These are phyloP conservation scores for Coregonus suidteri DNA, from an alignment of 2,797 vertebrate genomes.

Conservation along the genomic window DNA sequence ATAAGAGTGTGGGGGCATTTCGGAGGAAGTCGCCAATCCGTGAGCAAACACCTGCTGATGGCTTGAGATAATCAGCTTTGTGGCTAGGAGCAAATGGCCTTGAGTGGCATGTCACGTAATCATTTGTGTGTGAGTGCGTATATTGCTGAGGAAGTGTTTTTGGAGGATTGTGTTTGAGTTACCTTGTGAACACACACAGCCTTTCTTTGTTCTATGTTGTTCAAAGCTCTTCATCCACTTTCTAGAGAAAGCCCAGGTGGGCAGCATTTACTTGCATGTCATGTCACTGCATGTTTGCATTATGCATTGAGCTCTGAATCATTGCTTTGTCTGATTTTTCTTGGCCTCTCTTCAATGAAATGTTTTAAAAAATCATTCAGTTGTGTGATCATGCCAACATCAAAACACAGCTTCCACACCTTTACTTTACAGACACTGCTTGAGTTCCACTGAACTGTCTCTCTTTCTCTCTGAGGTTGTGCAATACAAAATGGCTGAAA, in stretches of 20 bases:
- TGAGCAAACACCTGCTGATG: constrained; percentile 62
- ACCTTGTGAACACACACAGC: constrained; percentile 12
- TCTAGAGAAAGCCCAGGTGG: constrained; percentile 15
- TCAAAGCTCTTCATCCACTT: constrained; percentile 13
- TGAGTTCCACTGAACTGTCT: neutral
- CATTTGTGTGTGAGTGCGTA: too few relatives aligned
- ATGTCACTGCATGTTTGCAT: constrained; percentile 1
- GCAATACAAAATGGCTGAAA: neutral
- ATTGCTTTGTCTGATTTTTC: constrained; percentile 28
- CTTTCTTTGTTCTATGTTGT: constrained; percentile 15
- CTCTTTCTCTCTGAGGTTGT: neutral
- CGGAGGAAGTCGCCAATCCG: constrained; percentile 69
- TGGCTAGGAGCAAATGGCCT: constrained; percentile 69
- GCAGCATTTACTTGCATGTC: constrained; percentile 39
- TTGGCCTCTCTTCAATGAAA: neutral
- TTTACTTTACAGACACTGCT: too few relatives aligned
- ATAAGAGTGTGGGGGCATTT: constrained; percentile 76
- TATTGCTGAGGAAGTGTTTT: neutral
- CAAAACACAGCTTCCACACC: too few relatives aligned
- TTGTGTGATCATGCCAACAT: too few relatives aligned
- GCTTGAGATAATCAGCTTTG: constrained; percentile 71
- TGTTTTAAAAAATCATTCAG: too few relatives aligned
- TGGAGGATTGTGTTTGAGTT: neutral
- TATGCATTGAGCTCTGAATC: constrained; percentile 48
- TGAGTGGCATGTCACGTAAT: constrained; percentile 50